Evolutionary conservation across 2,888 invertebrate genomes (phyloP).

Genomic region (Portevinia maculata): DNA sequence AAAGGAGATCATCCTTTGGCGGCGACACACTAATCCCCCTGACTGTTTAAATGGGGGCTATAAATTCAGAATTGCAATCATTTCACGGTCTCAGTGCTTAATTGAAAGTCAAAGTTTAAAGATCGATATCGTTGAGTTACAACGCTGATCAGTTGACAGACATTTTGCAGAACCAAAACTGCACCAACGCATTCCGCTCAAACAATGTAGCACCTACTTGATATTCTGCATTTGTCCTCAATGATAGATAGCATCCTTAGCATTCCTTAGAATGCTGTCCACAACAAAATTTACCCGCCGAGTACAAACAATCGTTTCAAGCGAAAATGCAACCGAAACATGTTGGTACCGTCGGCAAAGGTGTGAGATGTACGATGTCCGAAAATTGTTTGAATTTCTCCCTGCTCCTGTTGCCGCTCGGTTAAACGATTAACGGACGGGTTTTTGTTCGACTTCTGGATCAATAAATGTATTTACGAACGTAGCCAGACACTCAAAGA

Average conservation of each 20-base stretch:
- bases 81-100: slow-evolving; percentile 66
- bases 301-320: slow-evolving; percentile 21
- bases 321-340: slow-evolving; percentile 40
- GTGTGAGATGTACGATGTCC: slow-evolving; percentile 49
- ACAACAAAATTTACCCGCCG: background rate
- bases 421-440: slow-evolving; percentile 38
- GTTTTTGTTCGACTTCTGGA: background rate
- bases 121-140: slow-evolving; percentile 60
- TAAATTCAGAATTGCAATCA: slow-evolving; percentile 71
- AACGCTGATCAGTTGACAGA: slow-evolving; percentile 24
- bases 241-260: slow-evolving; percentile 60
- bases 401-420: background rate
- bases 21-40: slow-evolving; percentile 64
- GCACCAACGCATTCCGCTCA: background rate
- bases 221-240: slow-evolving; percentile 56
- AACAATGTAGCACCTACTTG: slow-evolving; percentile 44
- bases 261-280: slow-evolving; percentile 14
- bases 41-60: slow-evolving; percentile 66
- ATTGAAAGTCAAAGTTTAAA: slow-evolving; percentile 74
- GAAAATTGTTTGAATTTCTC: slow-evolving; percentile 42
- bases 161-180: too few species aligned
- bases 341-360: slow-evolving; percentile 31
- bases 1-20: slow-evolving; percentile 62
- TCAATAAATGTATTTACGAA: slow-evolving; percentile 5
- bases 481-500: background rate